Evolutionary conservation across 2,113 vertebrate species (phyloP), one percentile per base, ranked within the genome.

Genomic region (Nettapus auritus): DNA sequence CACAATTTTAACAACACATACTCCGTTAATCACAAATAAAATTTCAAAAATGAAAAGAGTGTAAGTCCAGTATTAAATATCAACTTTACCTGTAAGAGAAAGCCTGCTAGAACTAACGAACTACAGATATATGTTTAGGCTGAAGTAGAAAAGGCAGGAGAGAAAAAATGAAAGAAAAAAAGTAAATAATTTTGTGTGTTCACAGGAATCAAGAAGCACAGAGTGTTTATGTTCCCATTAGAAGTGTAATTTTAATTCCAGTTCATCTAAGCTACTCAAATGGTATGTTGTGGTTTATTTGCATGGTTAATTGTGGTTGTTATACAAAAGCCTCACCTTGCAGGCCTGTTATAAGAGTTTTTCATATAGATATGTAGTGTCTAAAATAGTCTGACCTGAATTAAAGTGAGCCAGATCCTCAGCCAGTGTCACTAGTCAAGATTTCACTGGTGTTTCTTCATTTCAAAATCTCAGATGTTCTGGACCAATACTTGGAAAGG

Each of bases 1-100:
- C 4, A 40, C 19, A 8, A 6, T 50, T 76, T 82, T 29, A 46
- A 7, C 10, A 14, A 31, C 1, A 0, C 25, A 15, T 44, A 11
- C 34, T 42, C 56, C 33, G 10, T 53, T 74, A 85, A 74, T 42
- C 1, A 56, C 68, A 57, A 85, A 40, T 22, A 53, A 71, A 57
- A 75, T 55, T 62, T 69, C 31, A 33, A 86, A 80, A 26, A 33
- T 69, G 22, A 56, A 76, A 33, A 4, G 33, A 46, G 2, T 1
- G 2, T 53, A 16, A 3, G 50, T 38, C 9, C 6, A n/a, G 14
- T 29, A 42, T 55, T 60, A 75, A 46, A 48, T 25, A 60, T 3
- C 7, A 34, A 7, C 16, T 74, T 60, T 38, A 9, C 15, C 9
- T 68, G 3, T 19, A 44, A 7, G 6, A 31, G 31, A 75, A 68